Percentiles rank a stretch among this genome's conserved stretches.
Conservation (phyloP, 1,140 invertebrate genomes). For the Amphibalanus amphitrite region DNA sequence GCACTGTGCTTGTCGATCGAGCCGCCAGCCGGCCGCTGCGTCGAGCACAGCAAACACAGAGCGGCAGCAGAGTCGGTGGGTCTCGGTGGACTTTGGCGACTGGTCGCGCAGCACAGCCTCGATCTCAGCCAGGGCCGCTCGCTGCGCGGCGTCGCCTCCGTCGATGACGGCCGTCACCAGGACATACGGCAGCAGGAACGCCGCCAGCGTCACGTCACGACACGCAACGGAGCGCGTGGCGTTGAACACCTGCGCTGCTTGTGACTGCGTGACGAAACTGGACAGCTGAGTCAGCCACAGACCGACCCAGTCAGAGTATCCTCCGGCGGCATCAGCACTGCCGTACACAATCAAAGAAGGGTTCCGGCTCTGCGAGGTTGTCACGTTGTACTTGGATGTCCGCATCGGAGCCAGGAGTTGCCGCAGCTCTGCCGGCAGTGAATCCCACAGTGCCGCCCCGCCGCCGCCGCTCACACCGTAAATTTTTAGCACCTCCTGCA, state of each 20-base stretch:
- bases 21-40: conserved; percentile 3
- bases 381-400: neutral
- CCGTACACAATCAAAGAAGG: neutral
- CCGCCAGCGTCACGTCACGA: neutral
- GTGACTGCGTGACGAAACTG: neutral
- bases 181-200: neutral
- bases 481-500: conserved; percentile 20
- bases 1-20: neutral
- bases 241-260: neutral
- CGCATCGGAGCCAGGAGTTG: neutral
- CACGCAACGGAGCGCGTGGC: neutral
- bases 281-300: neutral
- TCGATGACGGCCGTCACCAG: neutral
- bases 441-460: conserved; percentile 26
- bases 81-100: neutral
- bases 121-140: neutral
- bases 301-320: neutral
- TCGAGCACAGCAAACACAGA: conserved; percentile 12
- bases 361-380: neutral
- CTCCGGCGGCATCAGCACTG: neutral
- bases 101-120: neutral
- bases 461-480: conserved; percentile 13
- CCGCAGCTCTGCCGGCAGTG: conserved; percentile 26
- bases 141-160: too few species aligned
- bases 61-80: conserved; percentile 6